A percentile compares a stretch with the other conserved stretches of the same genome.
Evolutionary conservation across 2,797 vertebrate species (phyloP).

Genomic region (Neosilurus hyrtlii): DNA sequence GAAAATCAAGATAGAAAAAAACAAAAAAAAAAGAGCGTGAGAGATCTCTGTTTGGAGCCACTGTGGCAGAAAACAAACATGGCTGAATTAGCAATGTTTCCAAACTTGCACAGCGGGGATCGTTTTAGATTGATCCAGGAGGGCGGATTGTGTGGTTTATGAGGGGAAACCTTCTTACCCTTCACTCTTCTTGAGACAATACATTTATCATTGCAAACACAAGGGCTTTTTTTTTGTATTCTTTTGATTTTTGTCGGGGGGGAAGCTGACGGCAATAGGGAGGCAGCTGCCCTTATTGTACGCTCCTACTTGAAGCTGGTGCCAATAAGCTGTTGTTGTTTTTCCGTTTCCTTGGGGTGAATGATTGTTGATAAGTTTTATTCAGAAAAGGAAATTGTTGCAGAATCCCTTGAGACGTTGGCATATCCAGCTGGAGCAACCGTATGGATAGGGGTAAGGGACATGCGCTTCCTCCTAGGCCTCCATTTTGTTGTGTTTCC

Average conservation of each 20-base stretch:
- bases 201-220: constrained; percentile 69
- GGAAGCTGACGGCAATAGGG: constrained; percentile 52
- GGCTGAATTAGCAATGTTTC: constrained; percentile 42
- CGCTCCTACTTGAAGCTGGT: constrained; percentile 38
- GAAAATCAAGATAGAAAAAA: constrained; percentile 25
- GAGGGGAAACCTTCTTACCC: constrained; percentile 60
- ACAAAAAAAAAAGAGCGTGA: constrained; percentile 54
- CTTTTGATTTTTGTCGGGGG: background rate
- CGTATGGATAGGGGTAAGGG: constrained; percentile 60
- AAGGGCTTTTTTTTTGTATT: constrained; percentile 45
- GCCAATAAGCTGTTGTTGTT: constrained; percentile 40
- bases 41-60: constrained; percentile 66
- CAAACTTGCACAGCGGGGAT: constrained; percentile 32
- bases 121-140: constrained; percentile 19
- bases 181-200: constrained; percentile 34
- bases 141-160: constrained; percentile 65
- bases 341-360: constrained; percentile 61
- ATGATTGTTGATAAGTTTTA: constrained; percentile 63
- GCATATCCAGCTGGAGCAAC: constrained; percentile 59
- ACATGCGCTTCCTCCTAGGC: constrained; percentile 56
- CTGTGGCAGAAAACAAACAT: constrained; percentile 57
- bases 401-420: constrained; percentile 62
- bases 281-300: constrained; percentile 55
- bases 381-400: constrained; percentile 63
- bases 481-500: constrained; percentile 16